Percentiles rank a stretch among this genome's conserved stretches.
Conservation (phyloP, 2,797 vertebrate genomes). For the Sebastes hubbsi region DNA sequence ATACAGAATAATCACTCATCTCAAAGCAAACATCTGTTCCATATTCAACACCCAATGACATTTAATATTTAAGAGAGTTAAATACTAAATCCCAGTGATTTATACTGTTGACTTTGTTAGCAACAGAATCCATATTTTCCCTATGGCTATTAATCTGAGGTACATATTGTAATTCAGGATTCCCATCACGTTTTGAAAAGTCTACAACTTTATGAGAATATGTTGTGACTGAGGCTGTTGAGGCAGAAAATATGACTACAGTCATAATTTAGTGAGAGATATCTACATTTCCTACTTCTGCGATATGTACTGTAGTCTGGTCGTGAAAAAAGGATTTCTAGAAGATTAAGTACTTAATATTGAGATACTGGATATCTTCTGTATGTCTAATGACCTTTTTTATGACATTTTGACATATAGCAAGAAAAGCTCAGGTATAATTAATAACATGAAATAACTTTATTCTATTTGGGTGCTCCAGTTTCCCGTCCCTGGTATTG, state of each 20-base stretch:
- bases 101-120: not conserved
- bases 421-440: not conserved
- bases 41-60: not conserved
- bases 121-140: conserved; percentile 9
- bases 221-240: not conserved
- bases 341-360: not conserved
- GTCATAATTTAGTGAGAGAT: not conserved
- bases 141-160: not conserved
- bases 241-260: not conserved
- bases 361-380: not conserved
- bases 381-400: not conserved
- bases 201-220: not conserved
- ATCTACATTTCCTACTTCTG: not conserved
- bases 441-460: not conserved
- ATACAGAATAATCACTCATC: conserved; percentile 1
- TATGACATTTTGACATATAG: not conserved
- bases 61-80: not conserved
- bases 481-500: not conserved
- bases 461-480: not conserved
- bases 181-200: not conserved
- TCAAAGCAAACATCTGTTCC: not conserved
- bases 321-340: not conserved
- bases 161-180: not conserved
- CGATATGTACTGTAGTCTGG: not conserved
- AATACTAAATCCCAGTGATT: not conserved